A percentile compares a stretch with the other conserved stretches of the same genome.
These are phyloP conservation scores for Stichodactyla mertensii DNA, from an alignment of 64 coral and sea anemone species.

Conservation along the genomic window DNA sequence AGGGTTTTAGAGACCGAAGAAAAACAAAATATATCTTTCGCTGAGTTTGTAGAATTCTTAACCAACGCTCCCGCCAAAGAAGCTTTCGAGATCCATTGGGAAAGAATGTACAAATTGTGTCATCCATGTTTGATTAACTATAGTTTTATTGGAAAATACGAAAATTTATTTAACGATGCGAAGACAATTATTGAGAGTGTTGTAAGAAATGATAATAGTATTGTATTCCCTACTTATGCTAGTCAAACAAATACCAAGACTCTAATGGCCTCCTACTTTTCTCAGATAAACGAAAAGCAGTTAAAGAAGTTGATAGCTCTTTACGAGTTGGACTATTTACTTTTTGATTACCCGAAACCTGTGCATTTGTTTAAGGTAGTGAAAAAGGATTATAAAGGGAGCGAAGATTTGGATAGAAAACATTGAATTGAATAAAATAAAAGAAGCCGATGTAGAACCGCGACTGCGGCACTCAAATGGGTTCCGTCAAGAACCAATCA, in stretches of 20 bases:
- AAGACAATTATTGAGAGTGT: background rate
- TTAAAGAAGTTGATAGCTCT: background rate
- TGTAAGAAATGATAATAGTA: background rate
- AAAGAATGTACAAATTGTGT: constrained; percentile 16
- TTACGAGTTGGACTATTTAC: constrained; percentile 24
- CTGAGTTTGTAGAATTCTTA: constrained; percentile 5
- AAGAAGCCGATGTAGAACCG: background rate
- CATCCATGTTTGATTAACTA: constrained; percentile 34
- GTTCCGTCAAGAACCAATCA: background rate
- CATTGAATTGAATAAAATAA: background rate
- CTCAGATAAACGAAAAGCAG: constrained; percentile 2
- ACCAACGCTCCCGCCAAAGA: background rate
- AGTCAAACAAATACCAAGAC: background rate
- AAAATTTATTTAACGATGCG: constrained; percentile 17
- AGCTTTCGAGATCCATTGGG: constrained; percentile 19
- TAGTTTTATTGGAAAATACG: constrained; percentile 30
- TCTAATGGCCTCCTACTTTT: constrained; percentile 19
- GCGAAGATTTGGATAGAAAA: background rate
- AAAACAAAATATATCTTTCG: background rate
- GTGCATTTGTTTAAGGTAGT: constrained; percentile 19
- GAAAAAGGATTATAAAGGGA: background rate
- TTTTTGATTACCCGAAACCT: constrained; percentile 22
- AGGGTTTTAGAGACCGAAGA: background rate
- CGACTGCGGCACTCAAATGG: background rate
- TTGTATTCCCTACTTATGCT: background rate